Evolutionary conservation across 2,888 invertebrate genomes (phyloP), one percentile per base, ranked within the genome.

Genomic region (Lasioglossum oenotherae): DNA sequence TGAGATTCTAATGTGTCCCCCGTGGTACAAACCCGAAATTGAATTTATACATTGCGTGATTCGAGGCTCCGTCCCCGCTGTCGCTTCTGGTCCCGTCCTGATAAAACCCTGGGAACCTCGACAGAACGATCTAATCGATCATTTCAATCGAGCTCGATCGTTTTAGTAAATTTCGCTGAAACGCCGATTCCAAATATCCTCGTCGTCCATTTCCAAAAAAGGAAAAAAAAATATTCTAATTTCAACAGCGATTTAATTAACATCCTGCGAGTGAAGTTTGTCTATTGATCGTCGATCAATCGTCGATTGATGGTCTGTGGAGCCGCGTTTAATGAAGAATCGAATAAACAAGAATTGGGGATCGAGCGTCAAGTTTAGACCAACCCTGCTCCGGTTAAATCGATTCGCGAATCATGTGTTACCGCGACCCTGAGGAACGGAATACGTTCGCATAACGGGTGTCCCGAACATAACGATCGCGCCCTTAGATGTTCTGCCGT

Each of bases 1-100:
- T 57, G 69, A 44, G 53, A 57, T 81, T 83, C 79, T 78, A 86
- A 80, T 74, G 76, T 60, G 71, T 46, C 57, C 53, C 81, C 53
- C 81, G 72, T 19, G 78, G n/a, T 74, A 73, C 75, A 41, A 46
- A 10, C 19, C 23, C 46, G 35, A 74, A 74, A 72, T 86, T 74
- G 19, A 74, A 77, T 80, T 81, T 79, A n/a, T 69, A 74, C 53
- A 74, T 81, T 57, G 71, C 74, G 44, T 71, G 76, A 72, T 72
- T 38, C 76, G 38, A 69, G 35, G 23, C 67, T 67, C 35, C 67
- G 35, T 2, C 35, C 35, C 35, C 19, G 31, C 35, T 67, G 67
- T 19, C 67, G 35, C 8, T 67, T 35, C 67, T 23, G 67, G 19
- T 35, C 10, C 35, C 35, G 35, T 67, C 8, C 67, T 35, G 67